phyloP scores from a whole-genome alignment of 2,888 invertebrate species.

The Eupeodes latifasciatus region DNA sequence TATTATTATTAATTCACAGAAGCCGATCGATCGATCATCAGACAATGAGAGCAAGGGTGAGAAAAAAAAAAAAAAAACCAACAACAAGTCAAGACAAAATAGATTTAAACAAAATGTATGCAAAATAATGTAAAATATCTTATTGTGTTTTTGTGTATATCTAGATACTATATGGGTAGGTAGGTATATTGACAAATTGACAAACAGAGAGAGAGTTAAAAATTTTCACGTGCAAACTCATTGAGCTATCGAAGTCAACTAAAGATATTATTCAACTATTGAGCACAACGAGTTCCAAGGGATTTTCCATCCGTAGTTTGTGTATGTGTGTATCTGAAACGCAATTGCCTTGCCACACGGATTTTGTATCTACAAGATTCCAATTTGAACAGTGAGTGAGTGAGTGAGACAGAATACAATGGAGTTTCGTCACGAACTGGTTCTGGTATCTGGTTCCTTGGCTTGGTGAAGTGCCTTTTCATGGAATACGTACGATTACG shows the following conservation, averaged over 20 bases:
- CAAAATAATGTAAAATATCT: constrained; percentile 72
- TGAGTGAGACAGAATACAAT: constrained; percentile 33
- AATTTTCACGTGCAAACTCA: constrained; percentile 84
- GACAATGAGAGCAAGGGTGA: constrained; percentile 45
- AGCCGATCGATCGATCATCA: constrained; percentile 63
- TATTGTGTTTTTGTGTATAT: constrained; percentile 65
- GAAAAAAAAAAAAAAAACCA: constrained; percentile 25
- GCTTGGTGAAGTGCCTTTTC: constrained; percentile 19
- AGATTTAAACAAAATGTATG: constrained; percentile 48
- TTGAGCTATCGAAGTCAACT: constrained; percentile 85
- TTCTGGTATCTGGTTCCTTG: constrained; percentile 21
- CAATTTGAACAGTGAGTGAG: constrained; percentile 11
- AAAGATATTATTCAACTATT: constrained; percentile 82
- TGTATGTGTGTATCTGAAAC: constrained; percentile 67
- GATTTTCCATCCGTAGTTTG: constrained; percentile 68
- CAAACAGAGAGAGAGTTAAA: constrained; percentile 78
- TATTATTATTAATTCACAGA: constrained; percentile 28
- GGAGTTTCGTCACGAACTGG: constrained; percentile 74
- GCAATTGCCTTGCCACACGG: constrained; percentile 69
- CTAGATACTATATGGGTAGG: constrained; percentile 62
- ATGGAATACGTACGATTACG: constrained; percentile 8
- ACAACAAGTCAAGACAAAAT: constrained; percentile 59
- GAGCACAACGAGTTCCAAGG: constrained; percentile 79
- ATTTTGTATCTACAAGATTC: constrained; percentile 45
- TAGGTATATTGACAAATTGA: constrained; percentile 72